Evolutionary conservation across 2,888 invertebrate genomes (phyloP).

Genomic region (Mamestra brassicae): DNA sequence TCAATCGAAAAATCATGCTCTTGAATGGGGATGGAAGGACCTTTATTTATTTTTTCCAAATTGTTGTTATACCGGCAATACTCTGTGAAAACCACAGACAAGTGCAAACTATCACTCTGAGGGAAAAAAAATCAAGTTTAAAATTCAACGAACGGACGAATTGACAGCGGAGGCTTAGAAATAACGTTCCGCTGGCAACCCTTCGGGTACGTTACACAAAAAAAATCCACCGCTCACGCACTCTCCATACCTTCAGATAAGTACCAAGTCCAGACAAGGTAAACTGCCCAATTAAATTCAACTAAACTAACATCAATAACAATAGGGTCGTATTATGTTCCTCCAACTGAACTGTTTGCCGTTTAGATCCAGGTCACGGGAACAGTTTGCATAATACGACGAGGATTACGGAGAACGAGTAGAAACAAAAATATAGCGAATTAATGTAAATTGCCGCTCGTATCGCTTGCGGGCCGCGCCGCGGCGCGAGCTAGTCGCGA

Average conservation of each 20-base stretch:
- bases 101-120: no score
- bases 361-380: slow-evolving; percentile 69
- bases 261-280: background rate
- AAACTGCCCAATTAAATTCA: slow-evolving; percentile 36
- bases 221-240: background rate
- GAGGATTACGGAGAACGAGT: slow-evolving; percentile 63
- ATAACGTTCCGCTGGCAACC: no score
- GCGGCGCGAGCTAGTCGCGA: slow-evolving; percentile 47
- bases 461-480: slow-evolving; percentile 56
- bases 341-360: slow-evolving; percentile 49
- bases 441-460: slow-evolving; percentile 70
- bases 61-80: no score
- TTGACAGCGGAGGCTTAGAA: no score
- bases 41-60: no score
- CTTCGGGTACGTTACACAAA: no score
- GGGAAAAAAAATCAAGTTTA: no score
- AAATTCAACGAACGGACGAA: no score
- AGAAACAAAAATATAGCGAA: slow-evolving; percentile 72
- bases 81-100: no score
- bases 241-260: background rate
- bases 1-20: no score
- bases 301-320: slow-evolving; percentile 40
- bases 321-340: slow-evolving; percentile 40
- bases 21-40: no score
- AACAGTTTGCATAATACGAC: slow-evolving; percentile 69